These are phyloP conservation scores for Sylvilagus floridanus DNA, from an alignment of 2,797 vertebrate genomes.

Conservation along the genomic window DNA sequence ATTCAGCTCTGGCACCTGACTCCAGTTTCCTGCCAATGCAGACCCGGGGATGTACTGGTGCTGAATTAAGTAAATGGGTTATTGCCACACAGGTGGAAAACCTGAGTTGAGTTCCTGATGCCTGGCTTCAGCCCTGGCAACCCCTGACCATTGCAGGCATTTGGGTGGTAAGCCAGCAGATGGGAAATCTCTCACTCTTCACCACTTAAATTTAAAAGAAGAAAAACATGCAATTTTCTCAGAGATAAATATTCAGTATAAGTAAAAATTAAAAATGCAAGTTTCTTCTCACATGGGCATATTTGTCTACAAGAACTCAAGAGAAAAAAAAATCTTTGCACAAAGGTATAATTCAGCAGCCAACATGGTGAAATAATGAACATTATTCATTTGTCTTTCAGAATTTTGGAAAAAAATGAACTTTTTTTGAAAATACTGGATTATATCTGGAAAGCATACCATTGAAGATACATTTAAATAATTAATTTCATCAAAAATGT, in stretches of 20 bases:
- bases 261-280: conserved; percentile 17
- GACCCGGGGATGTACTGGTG: too few relatives aligned
- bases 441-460: background rate
- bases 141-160: too few relatives aligned
- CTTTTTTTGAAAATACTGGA: background rate
- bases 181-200: too few relatives aligned
- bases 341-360: background rate
- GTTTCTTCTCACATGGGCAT: background rate
- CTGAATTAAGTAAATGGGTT: background rate
- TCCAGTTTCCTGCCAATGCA: too few relatives aligned
- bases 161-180: too few relatives aligned
- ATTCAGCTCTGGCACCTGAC: too few relatives aligned
- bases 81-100: background rate
- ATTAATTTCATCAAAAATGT: background rate
- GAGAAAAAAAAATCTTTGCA: conserved; percentile 6
- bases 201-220: too few relatives aligned
- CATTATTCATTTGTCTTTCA: background rate
- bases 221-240: background rate
- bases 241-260: background rate
- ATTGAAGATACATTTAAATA: background rate
- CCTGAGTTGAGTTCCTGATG: too few relatives aligned
- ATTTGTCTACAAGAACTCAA: background rate
- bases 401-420: conserved; percentile 29
- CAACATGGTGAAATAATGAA: background rate
- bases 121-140: too few relatives aligned